These are phyloP conservation scores for Zootoca vivipara DNA, from an alignment of 2,113 vertebrate species.

Conservation along the genomic window DNA sequence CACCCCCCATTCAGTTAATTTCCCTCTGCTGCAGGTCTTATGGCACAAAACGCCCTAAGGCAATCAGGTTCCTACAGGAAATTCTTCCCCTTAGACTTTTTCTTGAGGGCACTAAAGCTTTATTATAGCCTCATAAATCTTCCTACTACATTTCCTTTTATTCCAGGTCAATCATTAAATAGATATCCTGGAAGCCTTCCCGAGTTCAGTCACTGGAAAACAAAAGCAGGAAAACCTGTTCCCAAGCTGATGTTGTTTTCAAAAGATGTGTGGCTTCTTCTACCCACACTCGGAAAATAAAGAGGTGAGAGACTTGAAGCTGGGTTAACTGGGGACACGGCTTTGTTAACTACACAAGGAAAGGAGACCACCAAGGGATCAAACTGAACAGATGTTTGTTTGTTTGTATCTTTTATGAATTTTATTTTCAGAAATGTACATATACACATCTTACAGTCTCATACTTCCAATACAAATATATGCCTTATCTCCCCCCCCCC, in stretches of 20 bases:
- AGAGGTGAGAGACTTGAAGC: too few species aligned
- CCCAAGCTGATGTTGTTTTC: not conserved
- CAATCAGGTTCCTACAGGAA: not conserved
- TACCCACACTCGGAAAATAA: too few species aligned
- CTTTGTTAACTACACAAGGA: too few species aligned
- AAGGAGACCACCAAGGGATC: too few species aligned
- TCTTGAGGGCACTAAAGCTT: not conserved
- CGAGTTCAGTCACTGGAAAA: not conserved
- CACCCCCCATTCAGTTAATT: not conserved
- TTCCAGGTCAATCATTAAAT: not conserved
- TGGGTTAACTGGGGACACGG: too few species aligned
- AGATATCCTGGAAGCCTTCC: not conserved
- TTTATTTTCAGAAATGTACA: too few species aligned
- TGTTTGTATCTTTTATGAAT: too few species aligned
- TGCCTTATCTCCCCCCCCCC: too few species aligned
- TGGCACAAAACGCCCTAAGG: not conserved
- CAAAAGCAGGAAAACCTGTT: not conserved
- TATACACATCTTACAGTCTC: too few species aligned
- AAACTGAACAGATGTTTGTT: too few species aligned
- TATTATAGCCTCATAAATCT: not conserved
- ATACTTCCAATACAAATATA: too few species aligned
- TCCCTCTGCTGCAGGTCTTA: not conserved
- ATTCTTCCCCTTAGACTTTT: not conserved
- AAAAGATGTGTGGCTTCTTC: not conserved
- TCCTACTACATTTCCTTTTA: not conserved